Base-by-base conservation (phyloP, 2,113 vertebrate species). In the Channa argus region DNA sequence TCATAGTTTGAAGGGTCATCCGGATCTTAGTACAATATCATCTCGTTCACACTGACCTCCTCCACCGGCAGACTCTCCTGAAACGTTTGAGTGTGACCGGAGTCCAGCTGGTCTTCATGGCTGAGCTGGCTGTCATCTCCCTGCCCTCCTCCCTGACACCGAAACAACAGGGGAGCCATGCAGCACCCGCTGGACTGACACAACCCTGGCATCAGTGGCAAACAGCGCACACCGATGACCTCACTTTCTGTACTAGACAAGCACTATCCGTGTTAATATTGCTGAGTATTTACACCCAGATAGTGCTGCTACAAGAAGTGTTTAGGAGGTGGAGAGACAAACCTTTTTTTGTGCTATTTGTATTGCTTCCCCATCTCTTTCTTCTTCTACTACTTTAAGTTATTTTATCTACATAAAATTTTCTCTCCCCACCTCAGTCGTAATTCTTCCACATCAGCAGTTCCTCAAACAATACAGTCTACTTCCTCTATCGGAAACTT, bases 151-250 rank as follows among this genome's bases (percentile, higher is more conserved):
- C 39, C 24, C 3, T 61, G 46, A 2, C 54, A 72, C 34, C 44
- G 37, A 1, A 87, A 84, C 46, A 87, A 34, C 63, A 90, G 63
- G 2, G 88, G 90, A 0, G 43, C 74, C 34, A 89, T 5, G 77
- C 92, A 94, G 74, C 92, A 94, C 41, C 64, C 71, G 5, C 71
- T 80, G 58, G 13, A 1, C 65, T 6, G 36, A 63, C 89, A 93
- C 53, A 90, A 38, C 3, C 72, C 49, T 3, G 37, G 71, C 92
- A 93, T 93, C n/a, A 10, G 43, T 39, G 6, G 36, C 8, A 1
- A 7, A 41, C 39, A 5, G 39, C 39, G 4, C 54, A 5, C 53
- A 3, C 24, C 0, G 41, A 43, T 58, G 55, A 59, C 64, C 68
- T 80, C 49, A 63, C 69, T 33, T 39, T 12, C 55, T 33, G 24